phyloP scores from a whole-genome alignment of 2,797 vertebrate species.

The Spinus olivaceus region DNA sequence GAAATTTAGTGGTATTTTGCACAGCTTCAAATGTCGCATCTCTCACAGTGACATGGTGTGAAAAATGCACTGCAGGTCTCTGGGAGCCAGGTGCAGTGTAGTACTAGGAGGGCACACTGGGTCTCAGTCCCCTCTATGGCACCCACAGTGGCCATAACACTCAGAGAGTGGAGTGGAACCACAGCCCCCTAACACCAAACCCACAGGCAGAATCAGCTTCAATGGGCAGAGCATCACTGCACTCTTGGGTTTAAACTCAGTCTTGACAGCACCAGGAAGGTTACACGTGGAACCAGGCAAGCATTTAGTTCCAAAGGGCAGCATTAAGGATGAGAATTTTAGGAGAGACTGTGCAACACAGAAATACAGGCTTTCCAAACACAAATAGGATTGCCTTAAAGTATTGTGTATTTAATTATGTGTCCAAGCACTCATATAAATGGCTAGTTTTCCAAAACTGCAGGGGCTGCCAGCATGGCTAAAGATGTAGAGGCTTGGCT shows the following conservation, averaged over 20 bases:
- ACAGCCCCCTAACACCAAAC: neutral
- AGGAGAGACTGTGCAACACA: neutral
- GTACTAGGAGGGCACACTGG: neutral
- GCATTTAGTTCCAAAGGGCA: neutral
- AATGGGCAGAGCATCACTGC: accelerated
- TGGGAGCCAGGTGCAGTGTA: neutral
- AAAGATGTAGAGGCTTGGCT: neutral
- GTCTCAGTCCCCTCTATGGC: neutral
- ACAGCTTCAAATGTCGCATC: accelerated
- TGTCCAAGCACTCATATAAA: neutral
- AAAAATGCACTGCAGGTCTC: neutral
- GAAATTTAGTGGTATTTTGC: neutral
- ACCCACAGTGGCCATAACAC: neutral
- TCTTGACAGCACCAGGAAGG: neutral
- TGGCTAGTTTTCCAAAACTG: neutral
- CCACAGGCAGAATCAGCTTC: accelerated
- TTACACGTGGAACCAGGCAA: neutral
- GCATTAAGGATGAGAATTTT: neutral
- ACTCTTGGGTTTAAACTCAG: neutral
- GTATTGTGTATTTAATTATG: neutral
- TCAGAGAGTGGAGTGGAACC: neutral
- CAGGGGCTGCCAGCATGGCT: neutral
- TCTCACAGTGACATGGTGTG: neutral
- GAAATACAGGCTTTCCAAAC: neutral
- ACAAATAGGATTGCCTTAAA: neutral